Percentiles rank a stretch among this genome's conserved stretches.
These are phyloP conservation scores for Deroplatys truncata DNA, from an alignment of 2,888 invertebrate species.

Conservation along the genomic window DNA sequence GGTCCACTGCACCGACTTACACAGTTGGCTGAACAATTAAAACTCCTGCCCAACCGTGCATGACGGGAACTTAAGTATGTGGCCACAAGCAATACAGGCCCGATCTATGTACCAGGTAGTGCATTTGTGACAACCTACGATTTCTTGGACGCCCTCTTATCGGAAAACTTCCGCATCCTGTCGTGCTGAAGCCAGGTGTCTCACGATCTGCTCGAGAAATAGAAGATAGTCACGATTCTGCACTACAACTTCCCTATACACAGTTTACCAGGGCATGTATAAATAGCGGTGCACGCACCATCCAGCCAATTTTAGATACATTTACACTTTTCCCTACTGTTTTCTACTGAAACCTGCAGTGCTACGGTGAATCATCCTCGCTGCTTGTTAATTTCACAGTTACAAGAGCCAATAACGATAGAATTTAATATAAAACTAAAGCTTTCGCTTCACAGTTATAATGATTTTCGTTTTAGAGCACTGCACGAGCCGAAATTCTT, in stretches of 20 bases:
- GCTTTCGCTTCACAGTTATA: no score
- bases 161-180: background rate
- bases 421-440: no score
- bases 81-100: background rate
- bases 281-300: background rate
- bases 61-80: background rate
- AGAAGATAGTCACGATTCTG: background rate
- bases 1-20: background rate
- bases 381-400: no score
- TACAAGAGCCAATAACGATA: no score
- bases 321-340: no score
- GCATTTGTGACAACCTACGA: background rate
- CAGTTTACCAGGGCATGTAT: background rate
- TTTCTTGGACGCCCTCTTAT: background rate
- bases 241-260: background rate
- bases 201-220: background rate
- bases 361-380: no score
- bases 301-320: background rate
- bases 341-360: no score
- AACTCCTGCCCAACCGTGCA: background rate
- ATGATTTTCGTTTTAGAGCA: no score
- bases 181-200: no score
- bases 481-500: no score
- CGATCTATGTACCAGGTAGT: background rate
- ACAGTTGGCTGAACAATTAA: background rate